Conservation (phyloP, 2,113 vertebrate species). For the Hippoglossus stenolepis region DNA sequence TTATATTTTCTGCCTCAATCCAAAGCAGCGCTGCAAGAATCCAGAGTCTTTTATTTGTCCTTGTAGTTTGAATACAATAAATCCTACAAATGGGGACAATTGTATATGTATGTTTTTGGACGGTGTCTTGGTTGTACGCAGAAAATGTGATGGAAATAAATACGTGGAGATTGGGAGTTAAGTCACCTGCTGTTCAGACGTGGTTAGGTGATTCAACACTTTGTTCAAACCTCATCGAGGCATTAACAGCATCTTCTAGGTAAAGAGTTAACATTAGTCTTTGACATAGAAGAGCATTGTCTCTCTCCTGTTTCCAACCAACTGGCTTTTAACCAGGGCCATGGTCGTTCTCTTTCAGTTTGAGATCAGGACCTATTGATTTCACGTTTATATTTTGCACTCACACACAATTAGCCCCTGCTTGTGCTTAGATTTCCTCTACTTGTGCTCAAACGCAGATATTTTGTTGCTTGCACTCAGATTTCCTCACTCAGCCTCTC, state of each 20-base stretch:
- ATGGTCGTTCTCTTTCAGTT: neutral
- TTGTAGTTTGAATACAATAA: slow-evolving; percentile 1
- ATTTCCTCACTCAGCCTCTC: too few species aligned
- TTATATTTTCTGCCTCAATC: too few species aligned
- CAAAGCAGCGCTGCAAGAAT: too few species aligned
- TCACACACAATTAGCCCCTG: too few species aligned
- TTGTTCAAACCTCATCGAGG: neutral
- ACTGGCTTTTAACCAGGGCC: neutral
- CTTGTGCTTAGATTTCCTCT: too few species aligned
- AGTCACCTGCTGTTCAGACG: neutral
- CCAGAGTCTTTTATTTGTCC: neutral
- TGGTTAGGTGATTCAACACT: neutral
- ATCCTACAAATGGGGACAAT: neutral
- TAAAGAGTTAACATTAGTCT: neutral
- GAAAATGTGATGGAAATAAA: neutral
- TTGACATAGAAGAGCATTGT: too few species aligned
- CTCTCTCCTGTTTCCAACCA: too few species aligned
- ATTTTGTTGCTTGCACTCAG: too few species aligned
- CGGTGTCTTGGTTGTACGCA: neutral
- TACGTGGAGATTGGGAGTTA: neutral
- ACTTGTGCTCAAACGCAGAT: too few species aligned
- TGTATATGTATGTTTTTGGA: neutral
- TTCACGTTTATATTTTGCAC: too few species aligned
- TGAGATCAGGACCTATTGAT: too few species aligned
- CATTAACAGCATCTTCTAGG: neutral